Evolutionary conservation across 1,140 invertebrate species (phyloP), one percentile per base, ranked within the genome.

Genomic region (Cydia pomonella): DNA sequence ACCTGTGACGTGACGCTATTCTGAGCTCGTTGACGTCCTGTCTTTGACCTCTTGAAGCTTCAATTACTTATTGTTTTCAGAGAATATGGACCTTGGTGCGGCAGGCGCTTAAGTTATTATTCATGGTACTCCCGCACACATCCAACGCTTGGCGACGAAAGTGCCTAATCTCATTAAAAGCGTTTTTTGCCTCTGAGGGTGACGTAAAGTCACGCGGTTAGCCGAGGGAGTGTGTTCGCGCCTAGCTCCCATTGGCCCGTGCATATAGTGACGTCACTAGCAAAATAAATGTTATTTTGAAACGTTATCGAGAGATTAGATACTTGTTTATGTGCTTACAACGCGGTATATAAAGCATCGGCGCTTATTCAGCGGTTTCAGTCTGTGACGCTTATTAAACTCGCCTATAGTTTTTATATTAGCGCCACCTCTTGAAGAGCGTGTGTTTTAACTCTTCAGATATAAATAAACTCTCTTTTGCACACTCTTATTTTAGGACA

Each of bases 191-290:
- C n/a, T n/a, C n/a, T 18, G 64, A 29, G 29, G 10, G 29, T 10
- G 29, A 18, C 29, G 13, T 79, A 53, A 29, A 79, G 82, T 91
- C 85, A 85, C 82, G 82, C 82, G 81, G 74, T 84, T 80, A 82
- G 75, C 77, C 74, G 74, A 76, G 75, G 90, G 90, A 90, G 87
- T 91, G 88, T 72, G 81, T 80, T 77, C 76, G 78, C 73, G 72
- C 50, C 29, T 33, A 41, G 53, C 75, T 78, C 76, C 75, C 50
- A 92, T 92, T 90, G 88, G 90, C 72, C 66, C 73, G 47, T 23
- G 16, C 47, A 44, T 25, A 3, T 21, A 23, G 80, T 89, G 88
- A 89, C 87, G 87, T 90, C 82, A 87, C 74, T 21, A 38, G 18
- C 27, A 69, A 69, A 69, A 41, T 69, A 33, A 59, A 50, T 79